Evolutionary conservation across 2,797 vertebrate genomes (phyloP).

Genomic region (Tragopan temminckii): DNA sequence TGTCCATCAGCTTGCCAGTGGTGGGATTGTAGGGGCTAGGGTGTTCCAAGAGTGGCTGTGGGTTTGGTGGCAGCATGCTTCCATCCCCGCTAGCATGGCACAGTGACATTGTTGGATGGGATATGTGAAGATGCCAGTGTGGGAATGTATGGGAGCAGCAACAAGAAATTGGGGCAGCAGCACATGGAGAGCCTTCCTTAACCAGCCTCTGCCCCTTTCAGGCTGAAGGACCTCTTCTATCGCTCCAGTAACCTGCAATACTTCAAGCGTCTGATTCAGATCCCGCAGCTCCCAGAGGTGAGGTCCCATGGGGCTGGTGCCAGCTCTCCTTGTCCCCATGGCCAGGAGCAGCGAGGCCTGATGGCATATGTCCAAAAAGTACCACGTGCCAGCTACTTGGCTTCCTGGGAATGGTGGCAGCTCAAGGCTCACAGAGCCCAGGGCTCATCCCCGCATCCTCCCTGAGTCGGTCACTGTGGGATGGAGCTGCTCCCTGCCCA

Average conservation of each 20-base stretch:
- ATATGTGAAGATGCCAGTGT: background rate
- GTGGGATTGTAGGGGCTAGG: background rate
- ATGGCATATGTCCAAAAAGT: background rate
- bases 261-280: conserved; percentile 98
- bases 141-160: background rate
- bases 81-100: fast-evolving
- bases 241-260: conserved; percentile 99
- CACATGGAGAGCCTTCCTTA: background rate
- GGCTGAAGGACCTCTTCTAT: conserved; percentile 96
- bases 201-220: conserved; percentile 52
- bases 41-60: background rate
- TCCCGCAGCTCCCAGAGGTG: conserved; percentile 97
- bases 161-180: background rate
- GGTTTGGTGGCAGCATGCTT: background rate
- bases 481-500: background rate
- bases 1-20: background rate
- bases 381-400: fast-evolving
- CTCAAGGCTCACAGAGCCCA: background rate
- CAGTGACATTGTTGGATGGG: background rate
- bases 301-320: conserved; percentile 1
- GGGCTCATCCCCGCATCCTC: background rate
- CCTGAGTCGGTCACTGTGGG: background rate
- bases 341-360: background rate
- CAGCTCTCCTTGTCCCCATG: background rate
- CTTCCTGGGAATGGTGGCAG: background rate